Percentiles rank a stretch among this genome's conserved stretches.
Conservation (phyloP, 2,797 vertebrate species). For the Vespertilio murinus region DNA sequence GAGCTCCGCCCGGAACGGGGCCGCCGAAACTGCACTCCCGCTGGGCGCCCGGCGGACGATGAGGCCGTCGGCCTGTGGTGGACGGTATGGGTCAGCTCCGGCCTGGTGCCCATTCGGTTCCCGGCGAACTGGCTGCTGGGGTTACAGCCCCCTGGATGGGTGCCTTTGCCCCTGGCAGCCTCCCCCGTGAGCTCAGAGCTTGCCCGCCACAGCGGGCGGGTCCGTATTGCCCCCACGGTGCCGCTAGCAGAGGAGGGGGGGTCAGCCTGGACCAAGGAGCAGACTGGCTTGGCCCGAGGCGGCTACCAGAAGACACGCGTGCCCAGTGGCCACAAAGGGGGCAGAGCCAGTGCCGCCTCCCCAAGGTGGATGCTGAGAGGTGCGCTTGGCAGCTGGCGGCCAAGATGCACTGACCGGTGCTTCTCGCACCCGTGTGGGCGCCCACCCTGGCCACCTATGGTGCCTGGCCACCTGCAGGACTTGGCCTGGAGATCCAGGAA, state of each 20-base stretch:
- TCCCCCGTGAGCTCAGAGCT: constrained; percentile 79
- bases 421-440: neutral
- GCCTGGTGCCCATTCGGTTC: constrained; percentile 94
- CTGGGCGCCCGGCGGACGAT: too few relatives aligned
- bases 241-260: constrained; percentile 48
- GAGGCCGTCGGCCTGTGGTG: too few relatives aligned
- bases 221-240: constrained; percentile 91
- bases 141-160: constrained; percentile 84
- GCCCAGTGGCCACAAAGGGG: too few relatives aligned
- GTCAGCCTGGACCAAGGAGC: too few relatives aligned
- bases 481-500: too few relatives aligned
- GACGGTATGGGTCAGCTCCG: constrained; percentile 93
- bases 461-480: accelerated
- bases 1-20: constrained; percentile 81
- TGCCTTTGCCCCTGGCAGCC: constrained; percentile 75
- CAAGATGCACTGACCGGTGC: accelerated
- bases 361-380: too few relatives aligned
- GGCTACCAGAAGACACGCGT: too few relatives aligned
- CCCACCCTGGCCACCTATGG: accelerated
- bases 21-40: constrained; percentile 63
- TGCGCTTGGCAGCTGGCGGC: neutral
- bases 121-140: constrained; percentile 89
- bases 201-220: constrained; percentile 85
- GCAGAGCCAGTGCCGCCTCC: too few relatives aligned
- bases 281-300: too few relatives aligned